A percentile compares a stretch with the other conserved stretches of the same genome.
These are phyloP conservation scores for Bombus affinis DNA, from an alignment of 1,140 invertebrate genomes.

Conservation along the genomic window DNA sequence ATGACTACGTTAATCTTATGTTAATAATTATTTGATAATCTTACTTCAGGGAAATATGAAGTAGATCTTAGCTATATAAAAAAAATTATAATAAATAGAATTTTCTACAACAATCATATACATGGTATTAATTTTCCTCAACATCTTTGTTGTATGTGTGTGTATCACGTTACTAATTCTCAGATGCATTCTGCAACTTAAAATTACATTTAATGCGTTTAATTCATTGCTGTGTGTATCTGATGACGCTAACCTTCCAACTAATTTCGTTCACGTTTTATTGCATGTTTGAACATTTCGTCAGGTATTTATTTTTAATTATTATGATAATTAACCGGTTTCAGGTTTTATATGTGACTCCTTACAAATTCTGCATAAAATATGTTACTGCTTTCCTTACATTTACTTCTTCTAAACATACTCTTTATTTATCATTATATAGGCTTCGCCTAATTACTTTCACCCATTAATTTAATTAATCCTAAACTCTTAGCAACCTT, in stretches of 20 bases:
- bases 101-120: not conserved
- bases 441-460: no score
- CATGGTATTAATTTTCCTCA: not conserved
- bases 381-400: no score
- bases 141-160: not conserved
- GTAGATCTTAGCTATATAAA: not conserved
- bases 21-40: not conserved
- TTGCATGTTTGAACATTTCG: not conserved
- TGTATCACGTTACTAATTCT: slow-evolving; percentile 20
- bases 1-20: not conserved
- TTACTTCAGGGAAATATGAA: not conserved
- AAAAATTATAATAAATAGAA: not conserved
- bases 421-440: no score
- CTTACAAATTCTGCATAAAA: no score
- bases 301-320: not conserved
- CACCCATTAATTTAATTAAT: no score
- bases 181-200: not conserved
- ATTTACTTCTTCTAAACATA: no score
- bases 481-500: no score
- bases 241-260: not conserved
- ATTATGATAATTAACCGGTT: no score
- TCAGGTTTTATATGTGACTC: no score
- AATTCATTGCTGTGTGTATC: not conserved
- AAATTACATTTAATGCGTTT: not conserved
- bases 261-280: not conserved